Conservation (phyloP, 2,888 invertebrate genomes). For the Zeuzera pyrina region DNA sequence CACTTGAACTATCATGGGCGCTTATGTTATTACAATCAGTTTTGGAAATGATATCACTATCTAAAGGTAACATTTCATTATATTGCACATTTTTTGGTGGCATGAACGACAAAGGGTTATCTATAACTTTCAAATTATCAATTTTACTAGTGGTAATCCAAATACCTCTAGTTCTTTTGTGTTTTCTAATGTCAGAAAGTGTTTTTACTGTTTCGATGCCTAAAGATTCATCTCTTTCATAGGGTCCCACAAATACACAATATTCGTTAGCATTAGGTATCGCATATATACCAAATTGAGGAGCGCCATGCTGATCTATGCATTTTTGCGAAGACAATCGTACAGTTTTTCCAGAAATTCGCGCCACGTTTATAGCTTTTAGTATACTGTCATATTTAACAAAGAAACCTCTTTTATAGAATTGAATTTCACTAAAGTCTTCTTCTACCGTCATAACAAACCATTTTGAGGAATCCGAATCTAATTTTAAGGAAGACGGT, state of each 20-base stretch:
- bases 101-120: slow-evolving; percentile 51
- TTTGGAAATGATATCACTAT: too few relatives aligned
- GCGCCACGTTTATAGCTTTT: slow-evolving; percentile 59
- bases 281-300: slow-evolving; percentile 61
- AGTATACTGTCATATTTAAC: slow-evolving; percentile 67
- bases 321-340: slow-evolving; percentile 49
- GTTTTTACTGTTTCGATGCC: slow-evolving; percentile 55
- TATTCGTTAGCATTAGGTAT: slow-evolving; percentile 40
- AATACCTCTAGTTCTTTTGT: slow-evolving; percentile 41
- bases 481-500: too few relatives aligned
- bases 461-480: slow-evolving; percentile 57
- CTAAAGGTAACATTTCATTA: slow-evolving; percentile 20
- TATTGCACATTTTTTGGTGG: slow-evolving; percentile 17
- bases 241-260: slow-evolving; percentile 58
- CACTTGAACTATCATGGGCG: not conserved
- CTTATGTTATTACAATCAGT: slow-evolving; percentile 4
- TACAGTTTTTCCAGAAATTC: slow-evolving; percentile 59
- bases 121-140: slow-evolving; percentile 49
- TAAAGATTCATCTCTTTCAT: slow-evolving; percentile 45
- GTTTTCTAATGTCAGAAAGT: slow-evolving; percentile 16
- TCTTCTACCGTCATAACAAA: slow-evolving; percentile 69
- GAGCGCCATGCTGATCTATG: slow-evolving; percentile 22
- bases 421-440: slow-evolving; percentile 67
- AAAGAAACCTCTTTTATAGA: slow-evolving; percentile 62
- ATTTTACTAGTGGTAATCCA: slow-evolving; percentile 55